Evolutionary conservation across 2,113 vertebrate genomes (phyloP), one percentile per base, ranked within the genome.

Genomic region (Rhabdomys dilectus): DNA sequence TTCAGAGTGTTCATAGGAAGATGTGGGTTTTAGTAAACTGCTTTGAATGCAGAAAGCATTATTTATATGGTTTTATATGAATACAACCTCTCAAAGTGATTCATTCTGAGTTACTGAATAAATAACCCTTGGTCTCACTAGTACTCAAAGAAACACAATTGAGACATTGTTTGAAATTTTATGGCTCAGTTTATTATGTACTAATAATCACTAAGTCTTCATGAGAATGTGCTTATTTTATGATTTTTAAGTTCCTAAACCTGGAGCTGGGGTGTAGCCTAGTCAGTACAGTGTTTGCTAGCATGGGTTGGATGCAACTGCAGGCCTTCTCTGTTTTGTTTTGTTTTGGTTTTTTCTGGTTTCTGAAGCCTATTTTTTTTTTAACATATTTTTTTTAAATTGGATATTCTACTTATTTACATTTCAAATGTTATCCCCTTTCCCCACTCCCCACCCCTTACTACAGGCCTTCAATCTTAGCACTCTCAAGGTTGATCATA

Each of bases 131-230:
- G 58, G 56, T 84, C 56, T 84, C 58, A 84, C 81, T 42, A 62
- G 81, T 62, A 84, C 56, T 64, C 42, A 85, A 84, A 84, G 77
- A 36, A 81, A 58, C 78, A 82, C 53, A 58, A 64, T 21, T 85
- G 82, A 89, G 91, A 77, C 24, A 86, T 1, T 62, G 72, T 96
- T 95, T 85, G 58, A 68, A 89, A 93, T 93, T 93, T 88, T 93
- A 75, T 94, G 62, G 62, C 34, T 93, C 73, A 82, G n/a, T 62
- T 94, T 96, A 87, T 7, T 92, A 95, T 62, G 60, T 51, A 86
- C 31, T 96, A 45, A 66, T 88, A 91, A 84, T 80, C 73, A 48
- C 42, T 80, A 42, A 85, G 75, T 92, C 66, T 97, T 95, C 26
- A 66, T 86, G 45, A 96, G 66, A 76, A 45, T 88, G 3, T 15